Evolutionary conservation across 2,888 invertebrate species (phyloP).

Genomic region (Arctia plantaginis): DNA sequence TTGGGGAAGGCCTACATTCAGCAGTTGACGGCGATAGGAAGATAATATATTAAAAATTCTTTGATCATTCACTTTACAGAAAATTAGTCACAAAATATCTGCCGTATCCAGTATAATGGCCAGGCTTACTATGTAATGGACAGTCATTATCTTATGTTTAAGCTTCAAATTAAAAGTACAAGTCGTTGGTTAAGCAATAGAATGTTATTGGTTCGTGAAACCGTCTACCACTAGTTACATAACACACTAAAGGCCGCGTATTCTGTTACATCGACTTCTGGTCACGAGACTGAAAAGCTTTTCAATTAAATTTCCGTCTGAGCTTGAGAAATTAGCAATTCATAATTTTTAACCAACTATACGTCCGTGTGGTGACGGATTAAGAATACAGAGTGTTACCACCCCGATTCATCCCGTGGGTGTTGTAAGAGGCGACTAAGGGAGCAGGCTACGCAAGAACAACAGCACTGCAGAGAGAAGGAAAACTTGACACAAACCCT

Average conservation of each 20-base stretch:
- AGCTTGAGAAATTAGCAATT: neutral
- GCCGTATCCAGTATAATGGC: neutral
- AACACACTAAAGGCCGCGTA: conserved; percentile 6
- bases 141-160: conserved; percentile 8
- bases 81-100: conserved; percentile 10
- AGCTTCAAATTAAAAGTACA: conserved; percentile 15
- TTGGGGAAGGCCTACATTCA: too few species aligned
- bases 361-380: too few species aligned
- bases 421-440: too few species aligned
- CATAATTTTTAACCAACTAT: neutral
- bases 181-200: conserved; percentile 19
- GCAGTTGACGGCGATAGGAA: too few species aligned
- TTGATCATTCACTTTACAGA: neutral
- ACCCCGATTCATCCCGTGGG: too few species aligned
- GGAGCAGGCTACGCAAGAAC: too few species aligned
- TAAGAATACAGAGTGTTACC: too few species aligned
- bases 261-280: neutral
- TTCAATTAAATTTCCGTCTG: neutral
- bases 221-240: neutral
- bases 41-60: neutral
- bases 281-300: conserved; percentile 4
- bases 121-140: neutral
- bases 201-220: conserved; percentile 8
- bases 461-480: too few species aligned
- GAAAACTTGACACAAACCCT: too few species aligned